Evolutionary conservation across 2,888 invertebrate species (phyloP), one percentile per base, ranked within the genome.

Genomic region (Melanostoma mellinum): DNA sequence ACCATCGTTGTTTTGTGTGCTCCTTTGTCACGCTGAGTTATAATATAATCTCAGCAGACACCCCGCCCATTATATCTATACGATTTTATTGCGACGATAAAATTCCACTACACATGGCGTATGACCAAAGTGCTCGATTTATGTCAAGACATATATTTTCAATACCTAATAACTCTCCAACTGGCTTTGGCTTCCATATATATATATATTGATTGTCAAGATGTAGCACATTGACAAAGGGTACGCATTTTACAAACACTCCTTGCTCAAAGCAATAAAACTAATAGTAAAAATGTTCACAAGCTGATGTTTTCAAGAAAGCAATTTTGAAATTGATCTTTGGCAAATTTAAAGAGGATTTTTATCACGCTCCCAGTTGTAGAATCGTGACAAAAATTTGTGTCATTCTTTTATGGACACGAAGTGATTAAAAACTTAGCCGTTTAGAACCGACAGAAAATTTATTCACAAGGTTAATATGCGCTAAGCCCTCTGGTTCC

Each of bases 41-140:
- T 48, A 9, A 48, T 32, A 50, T 63, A 63, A 50, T 63, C 63
- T 63, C 30, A 2, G 48, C 9, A 30, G 36, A 48, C 50, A 40
- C 35, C 5, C 46, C 35, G 9, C n/a, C 33, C 63, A 50, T 50
- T 63, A 63, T 50, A 20, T 20, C 36, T 55, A 10, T 35, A 35
- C 8, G 6, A 46, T 63, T 77, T 77, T 77, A 77, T 76, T 68
- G 75, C 55, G 55, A n/a, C 61, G 35, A 76, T 76, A 52, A 68
- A 76, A 68, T 61, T 68, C 35, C 46, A 46, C 68, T 55, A 55
- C 44, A 55, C 68, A 60, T 38, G 38, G 30, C 53, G n/a, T 46
- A 55, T 75, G 69, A 10, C 35, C 20, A 33, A 48, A 61, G 53
- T 53, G 35, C 55, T 69, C 53, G 36, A 53, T 61, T 61, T 63